Conservation (phyloP, 1,140 invertebrate species). For the Sarcophaga peregrina region DNA sequence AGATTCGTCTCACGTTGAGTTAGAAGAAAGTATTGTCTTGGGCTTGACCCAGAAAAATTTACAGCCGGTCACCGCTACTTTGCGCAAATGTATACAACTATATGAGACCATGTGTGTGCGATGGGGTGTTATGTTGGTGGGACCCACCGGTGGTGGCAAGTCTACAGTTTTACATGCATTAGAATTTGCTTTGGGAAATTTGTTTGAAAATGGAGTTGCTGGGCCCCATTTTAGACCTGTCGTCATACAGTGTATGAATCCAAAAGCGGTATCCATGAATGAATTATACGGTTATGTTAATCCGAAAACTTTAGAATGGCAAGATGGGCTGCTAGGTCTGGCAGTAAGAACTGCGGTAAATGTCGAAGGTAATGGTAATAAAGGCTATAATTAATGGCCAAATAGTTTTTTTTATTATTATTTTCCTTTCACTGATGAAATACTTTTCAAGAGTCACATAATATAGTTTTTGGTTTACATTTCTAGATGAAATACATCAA, state of each 20-base stretch:
- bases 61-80: constrained; percentile 74
- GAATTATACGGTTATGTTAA: constrained; percentile 92
- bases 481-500: constrained; percentile 75
- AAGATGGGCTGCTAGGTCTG: constrained; percentile 83
- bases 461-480: neutral
- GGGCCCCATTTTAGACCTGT: constrained; percentile 74
- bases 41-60: constrained; percentile 69
- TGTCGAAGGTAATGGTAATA: constrained; percentile 66
- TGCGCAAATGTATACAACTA: constrained; percentile 85
- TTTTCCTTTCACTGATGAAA: neutral
- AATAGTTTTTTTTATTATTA: neutral
- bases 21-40: constrained; percentile 71
- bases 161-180: constrained; percentile 76
- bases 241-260: constrained; percentile 81
- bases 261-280: constrained; percentile 88
- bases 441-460: neutral
- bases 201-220: constrained; percentile 70
- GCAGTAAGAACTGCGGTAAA: constrained; percentile 77
- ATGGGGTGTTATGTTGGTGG: constrained; percentile 94
- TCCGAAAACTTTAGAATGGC: constrained; percentile 87
- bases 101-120: constrained; percentile 93
- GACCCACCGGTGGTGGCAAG: constrained; percentile 87
- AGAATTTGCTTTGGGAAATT: constrained; percentile 73
- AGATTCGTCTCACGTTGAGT: constrained; percentile 80
- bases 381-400: neutral